Evolutionary conservation across 2,113 vertebrate species (phyloP), one percentile per base, ranked within the genome.

Genomic region (Merops nubicus): DNA sequence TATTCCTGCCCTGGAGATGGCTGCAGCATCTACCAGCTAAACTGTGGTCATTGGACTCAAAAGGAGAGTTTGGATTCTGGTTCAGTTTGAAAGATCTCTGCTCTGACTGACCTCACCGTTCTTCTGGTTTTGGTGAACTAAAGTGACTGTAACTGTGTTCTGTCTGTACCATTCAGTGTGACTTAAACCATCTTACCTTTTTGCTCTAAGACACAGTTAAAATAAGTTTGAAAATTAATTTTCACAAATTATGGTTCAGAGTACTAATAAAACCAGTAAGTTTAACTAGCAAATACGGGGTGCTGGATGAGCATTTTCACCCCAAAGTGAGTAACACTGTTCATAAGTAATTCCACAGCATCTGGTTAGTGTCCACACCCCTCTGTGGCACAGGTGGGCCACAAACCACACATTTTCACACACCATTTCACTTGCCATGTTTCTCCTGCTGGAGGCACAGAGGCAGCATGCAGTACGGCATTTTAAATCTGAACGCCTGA

Each of bases 1-100:
- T 42, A 92, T 28, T 94, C 57, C 94, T 48, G n/a, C 42, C 82
- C 77, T 88, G 68, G 94, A 96, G 82, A 94, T 15, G 69, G 73
- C 60, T 85, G 72, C 74, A 88, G 93, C 82, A 94, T 79, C 78
- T 80, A 73, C 78, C 85, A 69, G 78, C 40, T 83, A 65, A 92
- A 43, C 82, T 74, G 29, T 33, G 69, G 76, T 40, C 33, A 75
- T 45, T 43, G 81, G 59, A 84, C 79, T 95, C 51, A 74, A 85
- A 94, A 95, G 81, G 42, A 90, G 21, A 29, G 42, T 59, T 78
- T 76, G 56, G 60, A 45, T 91, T 91, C 89, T 74, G 45, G 15
- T 79, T 91, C 54, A 15, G 31, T 54, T 68, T 67, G 54, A 85
- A 89, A 94, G 60, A 31, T 65, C 67, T 79, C 8, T 64, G 62